These are phyloP conservation scores for Amblyraja radiata DNA, from an alignment of 2,797 vertebrate species.

Conservation along the genomic window DNA sequence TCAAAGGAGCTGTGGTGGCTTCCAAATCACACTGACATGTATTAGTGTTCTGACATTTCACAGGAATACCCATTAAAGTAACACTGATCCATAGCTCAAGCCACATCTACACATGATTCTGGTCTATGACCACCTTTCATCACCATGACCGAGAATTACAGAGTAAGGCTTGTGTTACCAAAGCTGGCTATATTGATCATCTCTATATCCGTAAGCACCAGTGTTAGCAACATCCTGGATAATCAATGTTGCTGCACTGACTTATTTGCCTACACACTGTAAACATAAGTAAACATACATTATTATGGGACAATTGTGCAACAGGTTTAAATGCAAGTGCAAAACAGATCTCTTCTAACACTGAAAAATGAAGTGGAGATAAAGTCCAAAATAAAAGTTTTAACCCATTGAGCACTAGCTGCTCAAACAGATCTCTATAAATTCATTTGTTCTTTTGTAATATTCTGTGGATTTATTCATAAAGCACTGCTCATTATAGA, in stretches of 20 bases:
- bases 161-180: neutral
- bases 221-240: slow-evolving; percentile 5
- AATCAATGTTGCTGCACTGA: slow-evolving; percentile 20
- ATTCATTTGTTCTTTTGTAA: slow-evolving; percentile 9
- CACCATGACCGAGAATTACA: neutral
- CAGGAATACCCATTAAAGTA: slow-evolving; percentile 47
- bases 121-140: slow-evolving; percentile 39
- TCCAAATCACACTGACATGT: slow-evolving; percentile 27
- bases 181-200: slow-evolving; percentile 9
- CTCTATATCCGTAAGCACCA: neutral
- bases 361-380: neutral
- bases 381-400: neutral
- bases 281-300: slow-evolving; percentile 30
- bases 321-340: slow-evolving; percentile 23
- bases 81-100: slow-evolving; percentile 46
- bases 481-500: neutral
- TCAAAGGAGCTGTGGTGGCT: slow-evolving; percentile 26
- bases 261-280: neutral
- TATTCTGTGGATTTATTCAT: neutral
- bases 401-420: neutral
- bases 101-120: slow-evolving; percentile 54
- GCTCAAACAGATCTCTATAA: neutral
- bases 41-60: slow-evolving; percentile 43
- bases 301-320: slow-evolving; percentile 15
- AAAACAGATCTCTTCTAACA: slow-evolving; percentile 33